phyloP scores from a whole-genome alignment of 30 jellyfish, hydroid and myxozoan genomes.

The Aurelia aurita region DNA sequence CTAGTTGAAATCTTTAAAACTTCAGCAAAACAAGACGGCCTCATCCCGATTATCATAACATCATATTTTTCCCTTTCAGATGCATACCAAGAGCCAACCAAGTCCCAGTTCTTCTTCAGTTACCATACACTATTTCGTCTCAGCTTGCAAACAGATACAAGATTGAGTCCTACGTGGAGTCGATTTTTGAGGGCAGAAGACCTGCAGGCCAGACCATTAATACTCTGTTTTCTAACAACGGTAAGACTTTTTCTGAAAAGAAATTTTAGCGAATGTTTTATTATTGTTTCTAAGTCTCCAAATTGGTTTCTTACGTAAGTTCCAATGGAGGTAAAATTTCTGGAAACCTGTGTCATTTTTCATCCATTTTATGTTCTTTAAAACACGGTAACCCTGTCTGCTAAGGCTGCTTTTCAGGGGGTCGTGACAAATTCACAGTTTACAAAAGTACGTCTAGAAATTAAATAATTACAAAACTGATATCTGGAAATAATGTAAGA shows the following conservation, averaged over 20 bases:
- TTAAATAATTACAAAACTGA: too few species aligned
- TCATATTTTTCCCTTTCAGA: slow-evolving; percentile 30
- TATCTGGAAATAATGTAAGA: too few species aligned
- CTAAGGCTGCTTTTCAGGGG: too few species aligned
- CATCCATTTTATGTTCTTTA: too few species aligned
- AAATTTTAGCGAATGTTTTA: neutral
- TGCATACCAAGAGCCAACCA: slow-evolving; percentile 64
- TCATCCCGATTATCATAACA: neutral
- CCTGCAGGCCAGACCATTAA: slow-evolving; percentile 45
- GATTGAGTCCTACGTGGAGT: slow-evolving; percentile 51
- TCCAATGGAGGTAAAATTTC: too few species aligned
- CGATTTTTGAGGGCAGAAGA: slow-evolving; percentile 53
- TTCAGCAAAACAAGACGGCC: too few species aligned
- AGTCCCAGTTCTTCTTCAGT: slow-evolving; percentile 73
- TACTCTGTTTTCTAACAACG: slow-evolving; percentile 14
- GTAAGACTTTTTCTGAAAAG: slow-evolving; percentile 5
- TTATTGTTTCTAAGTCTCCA: neutral
- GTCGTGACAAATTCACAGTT: too few species aligned
- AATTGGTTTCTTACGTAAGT: neutral
- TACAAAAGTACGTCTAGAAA: too few species aligned
- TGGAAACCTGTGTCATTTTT: too few species aligned
- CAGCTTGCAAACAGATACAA: slow-evolving; percentile 24
- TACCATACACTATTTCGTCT: slow-evolving; percentile 25
- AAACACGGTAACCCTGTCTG: too few species aligned
- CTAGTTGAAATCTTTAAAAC: too few species aligned